Evolutionary conservation across 2,888 invertebrate species (phyloP), one percentile per base, ranked within the genome.

Genomic region (Amaurobius ferox): DNA sequence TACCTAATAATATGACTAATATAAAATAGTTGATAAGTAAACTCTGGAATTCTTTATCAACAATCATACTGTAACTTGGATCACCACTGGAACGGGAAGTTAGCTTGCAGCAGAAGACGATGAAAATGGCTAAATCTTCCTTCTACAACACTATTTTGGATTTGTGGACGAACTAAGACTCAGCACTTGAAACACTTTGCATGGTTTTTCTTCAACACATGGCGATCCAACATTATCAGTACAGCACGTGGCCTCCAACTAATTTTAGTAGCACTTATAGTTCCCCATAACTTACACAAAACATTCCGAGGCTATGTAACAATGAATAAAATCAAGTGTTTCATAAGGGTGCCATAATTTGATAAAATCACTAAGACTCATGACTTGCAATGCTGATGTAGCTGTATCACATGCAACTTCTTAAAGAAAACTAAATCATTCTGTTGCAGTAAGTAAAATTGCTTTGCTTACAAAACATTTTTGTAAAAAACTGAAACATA

Each of bases 1-100:
- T 86, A 23, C 79, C 86, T 79, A 86, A 72, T 71, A 86, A 48
- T 70, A 86, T 79, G 11, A 86, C 86, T 72, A 86, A 32, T 76
- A 86, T 86, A 61, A 86, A 86, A 76, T 86, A 86, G 32, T 86
- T 86, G 74, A 86, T 86, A 29, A 86, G 79, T 76, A 86, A 76
- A 86, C 86, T 86, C 35, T 86, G 86, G 28, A 79, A 79, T 61
- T 86, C 86, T 39, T 86, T 86, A 66, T 86, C 86, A 30, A 86
- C 79, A 71, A 86, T 70, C 79, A 79, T 86, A 23, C 61, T 77
- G 32, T 39, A n/a, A 66, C 13, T 35, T 35, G 35, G 35, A 26
- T 9, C 55, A 28, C 61, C 13, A 61, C 30, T 39, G 26, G 35
- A 55, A 39, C 29, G 44, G 19, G 35, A 32, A 48, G 70, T 62